Conservation (phyloP, 2,797 vertebrate species). For the Nyctibius grandis region DNA sequence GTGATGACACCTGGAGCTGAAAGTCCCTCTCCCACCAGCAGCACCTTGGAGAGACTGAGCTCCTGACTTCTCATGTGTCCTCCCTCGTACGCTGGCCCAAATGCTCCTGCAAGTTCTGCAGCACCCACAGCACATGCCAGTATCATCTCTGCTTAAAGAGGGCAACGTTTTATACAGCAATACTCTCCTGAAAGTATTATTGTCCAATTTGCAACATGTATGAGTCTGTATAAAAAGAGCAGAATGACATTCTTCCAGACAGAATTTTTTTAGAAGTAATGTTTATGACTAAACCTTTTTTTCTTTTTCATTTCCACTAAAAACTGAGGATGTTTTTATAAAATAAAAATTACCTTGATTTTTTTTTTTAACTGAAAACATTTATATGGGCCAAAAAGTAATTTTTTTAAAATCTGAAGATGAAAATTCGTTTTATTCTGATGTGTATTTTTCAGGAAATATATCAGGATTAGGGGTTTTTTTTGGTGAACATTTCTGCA, state of each 20-base stretch:
- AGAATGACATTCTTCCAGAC: background rate
- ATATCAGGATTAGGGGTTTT: background rate
- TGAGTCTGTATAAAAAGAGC: background rate
- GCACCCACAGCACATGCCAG: background rate
- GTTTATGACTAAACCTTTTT: background rate
- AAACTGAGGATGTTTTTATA: background rate
- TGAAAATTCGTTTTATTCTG: background rate
- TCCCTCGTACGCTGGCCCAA: accelerated
- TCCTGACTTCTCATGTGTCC: background rate
- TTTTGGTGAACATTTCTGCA: background rate
- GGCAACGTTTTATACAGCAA: background rate
- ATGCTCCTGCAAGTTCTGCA: background rate
- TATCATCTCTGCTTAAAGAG: accelerated
- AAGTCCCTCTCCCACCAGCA: background rate
- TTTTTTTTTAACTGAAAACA: background rate
- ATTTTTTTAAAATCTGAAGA: background rate
- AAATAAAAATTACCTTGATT: background rate
- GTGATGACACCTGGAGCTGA: background rate
- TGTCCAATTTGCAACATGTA: background rate
- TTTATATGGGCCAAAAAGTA: background rate
- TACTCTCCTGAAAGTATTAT: background rate
- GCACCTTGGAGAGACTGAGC: background rate
- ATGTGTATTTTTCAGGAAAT: background rate
- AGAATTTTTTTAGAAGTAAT: background rate
- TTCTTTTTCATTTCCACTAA: background rate